These are phyloP conservation scores for Suillia variegata DNA, from an alignment of 2,888 invertebrate species.

Conservation along the genomic window DNA sequence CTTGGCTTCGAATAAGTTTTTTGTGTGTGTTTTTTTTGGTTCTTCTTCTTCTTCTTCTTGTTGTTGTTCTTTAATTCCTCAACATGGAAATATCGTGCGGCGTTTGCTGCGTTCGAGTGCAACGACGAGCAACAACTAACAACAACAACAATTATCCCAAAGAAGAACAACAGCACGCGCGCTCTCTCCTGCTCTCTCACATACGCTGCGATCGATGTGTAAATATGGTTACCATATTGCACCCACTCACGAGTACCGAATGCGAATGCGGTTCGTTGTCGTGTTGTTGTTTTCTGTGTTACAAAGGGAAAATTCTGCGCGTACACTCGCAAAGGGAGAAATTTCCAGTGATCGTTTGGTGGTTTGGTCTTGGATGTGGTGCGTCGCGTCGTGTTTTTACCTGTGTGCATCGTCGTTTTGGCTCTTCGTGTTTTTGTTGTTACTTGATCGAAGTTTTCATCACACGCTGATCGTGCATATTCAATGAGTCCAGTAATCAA, in stretches of 20 bases:
- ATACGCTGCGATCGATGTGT: conserved; percentile 40
- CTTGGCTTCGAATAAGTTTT: conserved; percentile 20
- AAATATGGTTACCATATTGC: conserved; percentile 54
- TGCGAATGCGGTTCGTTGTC: neutral
- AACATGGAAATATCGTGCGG: neutral
- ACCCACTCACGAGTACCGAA: conserved; percentile 41
- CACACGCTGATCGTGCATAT: conserved; percentile 39
- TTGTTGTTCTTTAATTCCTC: conserved; percentile 1
- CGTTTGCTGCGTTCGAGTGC: conserved; percentile 26
- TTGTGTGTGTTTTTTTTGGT: no score
- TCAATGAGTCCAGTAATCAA: conserved; percentile 50
- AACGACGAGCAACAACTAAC: conserved; percentile 18
- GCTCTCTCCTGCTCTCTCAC: conserved; percentile 32
- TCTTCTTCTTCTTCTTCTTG: no score
- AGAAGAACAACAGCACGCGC: conserved; percentile 17
- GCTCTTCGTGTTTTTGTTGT: conserved; percentile 48
- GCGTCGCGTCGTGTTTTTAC: conserved; percentile 1
- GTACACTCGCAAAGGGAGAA: neutral
- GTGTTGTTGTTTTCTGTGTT: neutral
- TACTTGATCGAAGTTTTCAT: conserved; percentile 45
- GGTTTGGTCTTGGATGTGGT: conserved; percentile 5
- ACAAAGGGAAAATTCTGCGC: neutral
- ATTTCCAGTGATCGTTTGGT: conserved; percentile 32
- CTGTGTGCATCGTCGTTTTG: no score
- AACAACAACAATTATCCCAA: conserved; percentile 12